Base-by-base conservation (phyloP, 1,140 invertebrate species). In the Chironomus striatipennis region DNA sequence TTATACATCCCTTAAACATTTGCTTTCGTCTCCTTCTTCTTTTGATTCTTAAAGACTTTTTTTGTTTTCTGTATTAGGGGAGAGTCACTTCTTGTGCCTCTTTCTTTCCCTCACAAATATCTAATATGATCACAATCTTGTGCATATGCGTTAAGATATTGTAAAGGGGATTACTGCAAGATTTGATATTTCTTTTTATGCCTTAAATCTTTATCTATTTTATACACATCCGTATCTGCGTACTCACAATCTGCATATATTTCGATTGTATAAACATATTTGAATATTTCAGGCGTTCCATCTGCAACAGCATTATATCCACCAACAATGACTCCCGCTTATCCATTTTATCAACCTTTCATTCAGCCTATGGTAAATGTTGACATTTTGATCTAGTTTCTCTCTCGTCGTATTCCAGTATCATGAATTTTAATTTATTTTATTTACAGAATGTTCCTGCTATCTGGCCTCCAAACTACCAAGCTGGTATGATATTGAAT, bases 291-390 rank as follows among this genome's bases (percentile, higher is more conserved):
- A 34, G 74, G 57, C 43, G 64, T 80, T 80, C 80, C 81, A 77
- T 81, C 80, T 78, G 81, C 80, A 75, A 79, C 82, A 76, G 81
- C 81, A 78, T 77, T 82, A 77, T 82, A 82, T 79, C 81, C 81
- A 80, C 81, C 80, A 78, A 81, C 81, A 78, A 82, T 82, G 80
- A 34, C 24, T 34, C 81, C 82, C 80, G 82, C 82, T 80, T 81
- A 82, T 79, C 81, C 81, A 79, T 82, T 81, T 78, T 82, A 82
- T 81, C 81, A 82, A 77, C 82, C 82, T 78, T 81, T 82, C 78
- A 82, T 81, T 77, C 81, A 82, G 79, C 81, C 81, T 81, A 82
- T 82, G 81, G 81, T 82, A 73, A 82, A 79, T 79, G 34, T 42
- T 73, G 3, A 9, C 42, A 74, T 70, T 43, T 4, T 57, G 47